phyloP scores from a whole-genome alignment of 2,797 vertebrate genomes.

The Channa striata region DNA sequence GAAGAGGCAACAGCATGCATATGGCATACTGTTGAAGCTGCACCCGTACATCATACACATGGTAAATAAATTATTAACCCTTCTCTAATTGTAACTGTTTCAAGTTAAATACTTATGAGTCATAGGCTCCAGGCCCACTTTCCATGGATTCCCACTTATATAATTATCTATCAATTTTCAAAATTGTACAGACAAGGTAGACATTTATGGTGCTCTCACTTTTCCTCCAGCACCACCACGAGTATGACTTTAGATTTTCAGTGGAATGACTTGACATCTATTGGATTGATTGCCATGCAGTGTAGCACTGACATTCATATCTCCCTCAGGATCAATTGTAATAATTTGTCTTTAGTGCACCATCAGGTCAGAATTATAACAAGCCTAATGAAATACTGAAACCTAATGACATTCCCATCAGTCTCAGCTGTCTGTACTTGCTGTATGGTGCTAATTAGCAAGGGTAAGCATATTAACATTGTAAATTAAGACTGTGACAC shows the following conservation, averaged over 20 bases:
- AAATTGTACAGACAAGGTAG: too few relatives aligned
- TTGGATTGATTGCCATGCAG: neutral
- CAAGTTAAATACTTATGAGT: neutral
- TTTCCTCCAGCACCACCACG: too few relatives aligned
- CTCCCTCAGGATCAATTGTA: neutral
- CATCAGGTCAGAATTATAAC: neutral
- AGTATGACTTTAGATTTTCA: neutral
- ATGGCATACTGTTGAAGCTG: neutral
- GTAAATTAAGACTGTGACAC: neutral
- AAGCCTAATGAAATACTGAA: neutral
- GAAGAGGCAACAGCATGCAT: neutral
- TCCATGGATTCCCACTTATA: neutral
- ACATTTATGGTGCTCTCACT: neutral
- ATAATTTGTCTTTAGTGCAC: neutral
- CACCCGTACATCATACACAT: slow-evolving; percentile 15
- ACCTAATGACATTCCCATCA: neutral
- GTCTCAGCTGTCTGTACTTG: neutral
- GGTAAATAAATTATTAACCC: slow-evolving; percentile 30
- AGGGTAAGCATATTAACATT: neutral
- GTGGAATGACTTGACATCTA: neutral
- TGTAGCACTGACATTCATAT: neutral
- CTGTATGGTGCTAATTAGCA: neutral
- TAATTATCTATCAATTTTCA: too few relatives aligned
- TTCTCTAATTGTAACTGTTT: slow-evolving; percentile 39
- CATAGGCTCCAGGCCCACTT: neutral